phyloP scores from a whole-genome alignment of 2,888 invertebrate genomes.

The Xestia rhomboidea region DNA sequence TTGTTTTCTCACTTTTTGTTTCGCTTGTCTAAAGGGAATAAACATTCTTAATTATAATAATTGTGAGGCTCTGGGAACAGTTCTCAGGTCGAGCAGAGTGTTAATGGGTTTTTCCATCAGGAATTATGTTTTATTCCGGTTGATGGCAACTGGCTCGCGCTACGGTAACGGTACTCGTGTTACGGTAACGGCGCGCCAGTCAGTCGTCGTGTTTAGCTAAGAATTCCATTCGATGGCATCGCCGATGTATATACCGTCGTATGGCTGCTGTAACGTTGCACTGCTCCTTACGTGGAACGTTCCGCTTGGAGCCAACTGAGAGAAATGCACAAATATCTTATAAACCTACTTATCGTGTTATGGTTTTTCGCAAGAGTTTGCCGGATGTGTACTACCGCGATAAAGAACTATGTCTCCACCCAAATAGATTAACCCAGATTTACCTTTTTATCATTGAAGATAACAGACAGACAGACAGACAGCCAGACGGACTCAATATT shows the following conservation, averaged over 20 bases:
- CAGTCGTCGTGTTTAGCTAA: conserved; percentile 47
- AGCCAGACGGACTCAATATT: background rate
- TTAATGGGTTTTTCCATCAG: background rate
- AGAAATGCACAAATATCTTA: background rate
- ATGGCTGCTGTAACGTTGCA: conserved; percentile 35
- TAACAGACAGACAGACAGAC: background rate
- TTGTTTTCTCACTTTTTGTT: background rate
- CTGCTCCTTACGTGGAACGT: conserved; percentile 21
- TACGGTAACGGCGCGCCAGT: conserved; percentile 22
- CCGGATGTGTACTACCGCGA: background rate
- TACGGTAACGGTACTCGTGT: too few species aligned
- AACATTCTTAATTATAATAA: background rate
- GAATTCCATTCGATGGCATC: conserved; percentile 50
- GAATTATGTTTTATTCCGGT: background rate
- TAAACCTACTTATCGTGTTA: background rate
- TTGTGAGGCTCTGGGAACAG: background rate
- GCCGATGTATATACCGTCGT: conserved; percentile 47
- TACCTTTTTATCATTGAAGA: background rate
- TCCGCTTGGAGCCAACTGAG: conserved; percentile 25
- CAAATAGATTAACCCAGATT: background rate
- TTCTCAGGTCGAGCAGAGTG: background rate
- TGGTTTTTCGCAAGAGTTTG: background rate
- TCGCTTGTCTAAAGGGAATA: background rate
- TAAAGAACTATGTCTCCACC: background rate
- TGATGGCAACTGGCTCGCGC: background rate